These are phyloP conservation scores for Lithophane socia DNA, from an alignment of 2,888 invertebrate species.

Conservation along the genomic window DNA sequence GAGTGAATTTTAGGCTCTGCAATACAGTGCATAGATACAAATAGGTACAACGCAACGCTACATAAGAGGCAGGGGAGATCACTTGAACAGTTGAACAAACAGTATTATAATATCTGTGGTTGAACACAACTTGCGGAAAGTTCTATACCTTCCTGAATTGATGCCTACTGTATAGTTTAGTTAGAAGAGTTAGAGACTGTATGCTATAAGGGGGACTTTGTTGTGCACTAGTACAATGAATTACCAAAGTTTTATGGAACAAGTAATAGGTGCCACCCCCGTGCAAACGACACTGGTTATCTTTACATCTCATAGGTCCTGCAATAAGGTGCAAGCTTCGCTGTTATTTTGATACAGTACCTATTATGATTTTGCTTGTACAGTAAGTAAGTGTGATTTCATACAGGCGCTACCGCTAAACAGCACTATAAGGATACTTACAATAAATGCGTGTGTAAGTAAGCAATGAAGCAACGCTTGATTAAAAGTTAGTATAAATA, in stretches of 20 bases:
- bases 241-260: not conserved
- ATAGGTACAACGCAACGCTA: not conserved
- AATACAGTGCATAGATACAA: too few relatives aligned
- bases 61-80: not conserved
- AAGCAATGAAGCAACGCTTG: slow-evolving; percentile 14
- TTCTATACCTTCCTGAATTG: not conserved
- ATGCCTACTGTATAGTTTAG: not conserved
- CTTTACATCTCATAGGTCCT: not conserved
- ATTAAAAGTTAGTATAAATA: slow-evolving; percentile 22
- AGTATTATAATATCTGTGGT: too few relatives aligned
- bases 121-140: not conserved
- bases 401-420: too few relatives aligned
- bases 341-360: not conserved
- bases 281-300: not conserved
- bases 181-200: too few relatives aligned
- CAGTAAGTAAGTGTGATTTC: not conserved
- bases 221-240: not conserved
- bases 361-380: not conserved
- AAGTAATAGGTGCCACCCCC: not conserved
- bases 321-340: not conserved
- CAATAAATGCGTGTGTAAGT: not conserved
- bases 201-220: not conserved
- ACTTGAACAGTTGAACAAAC: not conserved
- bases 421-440: not conserved
- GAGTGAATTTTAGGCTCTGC: not conserved